Base-by-base conservation (phyloP, 2,888 invertebrate genomes). In the Myopa tessellatipennis region DNA sequence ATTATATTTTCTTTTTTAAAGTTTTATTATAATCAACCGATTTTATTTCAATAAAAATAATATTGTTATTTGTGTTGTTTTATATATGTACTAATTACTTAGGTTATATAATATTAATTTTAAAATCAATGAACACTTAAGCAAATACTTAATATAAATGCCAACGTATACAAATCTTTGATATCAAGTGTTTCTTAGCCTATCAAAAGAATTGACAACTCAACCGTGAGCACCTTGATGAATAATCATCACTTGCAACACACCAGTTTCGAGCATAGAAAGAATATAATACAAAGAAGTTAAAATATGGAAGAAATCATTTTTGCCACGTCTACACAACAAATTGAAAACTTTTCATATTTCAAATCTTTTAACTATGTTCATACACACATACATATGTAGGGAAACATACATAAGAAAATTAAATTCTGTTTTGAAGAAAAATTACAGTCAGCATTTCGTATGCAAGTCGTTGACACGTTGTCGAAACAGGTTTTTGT, bases 391-490 rank as follows among this genome's bases (percentile, higher is more conserved):
- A 14, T 61, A 3, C 14, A 1, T 26, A 26, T 61, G 26, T n/a
- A 5, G 12, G n/a, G 4, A 58, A 58, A 5, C 1, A 58, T n/a
- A 58, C n/a, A 61, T 61, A 26, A 61, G n/a, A 36, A 70, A 52
- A 7, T 12, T 26, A 36, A 58, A 36, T 52, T 70, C 8, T 50
- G 38, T 52, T 50, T 50, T 26, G n/a, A 12, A 18, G 7, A 50
- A 72, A 72, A 72, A 72, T 72, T 38, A 12, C 18, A 40, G 10
- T 72, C 16, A 50, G 26, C 38, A 74, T 74, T 74, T 40, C 50
- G 45, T 45, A 74, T 65, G 65, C 74, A 60, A 75, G 75, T 75
- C 69, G 75, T 75, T 75, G 68, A 69, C 75, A 69, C 75, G 75
- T 75, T 74, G 65, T 16, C 55, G 40, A 60, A 75, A 75, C 75